Conservation (phyloP, 1,140 invertebrate species). For the Apolygus lucorum region DNA sequence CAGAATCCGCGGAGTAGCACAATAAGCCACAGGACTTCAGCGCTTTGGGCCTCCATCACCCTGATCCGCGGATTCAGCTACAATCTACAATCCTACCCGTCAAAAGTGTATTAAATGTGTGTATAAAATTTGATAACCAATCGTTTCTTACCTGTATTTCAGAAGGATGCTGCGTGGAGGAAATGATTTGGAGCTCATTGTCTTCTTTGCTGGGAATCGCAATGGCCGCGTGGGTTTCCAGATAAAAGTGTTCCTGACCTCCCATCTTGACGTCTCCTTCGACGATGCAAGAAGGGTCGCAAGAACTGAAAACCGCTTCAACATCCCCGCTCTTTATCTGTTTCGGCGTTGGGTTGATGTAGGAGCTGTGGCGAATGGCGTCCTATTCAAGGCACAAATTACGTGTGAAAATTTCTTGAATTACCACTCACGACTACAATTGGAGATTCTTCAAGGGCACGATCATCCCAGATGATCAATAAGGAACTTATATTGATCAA, state of each 20-base stretch:
- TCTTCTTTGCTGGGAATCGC: slow-evolving; percentile 69
- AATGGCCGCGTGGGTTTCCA: slow-evolving; percentile 73
- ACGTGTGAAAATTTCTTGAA: slow-evolving; percentile 20
- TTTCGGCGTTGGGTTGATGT: slow-evolving; percentile 46
- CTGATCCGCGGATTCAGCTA: no score
- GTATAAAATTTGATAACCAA: no score
- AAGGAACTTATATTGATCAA: neutral
- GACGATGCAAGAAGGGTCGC: slow-evolving; percentile 51
- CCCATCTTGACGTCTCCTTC: slow-evolving; percentile 71
- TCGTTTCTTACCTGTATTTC: slow-evolving; percentile 54
- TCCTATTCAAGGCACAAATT: slow-evolving; percentile 42
- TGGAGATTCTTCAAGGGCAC: no score
- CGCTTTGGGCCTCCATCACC: no score
- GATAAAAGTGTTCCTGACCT: slow-evolving; percentile 94
- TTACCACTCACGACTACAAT: no score
- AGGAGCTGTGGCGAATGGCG: slow-evolving; percentile 66
- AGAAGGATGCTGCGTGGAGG: slow-evolving; percentile 72
- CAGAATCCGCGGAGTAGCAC: no score
- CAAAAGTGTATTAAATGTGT: no score
- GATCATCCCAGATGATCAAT: no score
- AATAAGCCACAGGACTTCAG: no score
- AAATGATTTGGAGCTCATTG: slow-evolving; percentile 77
- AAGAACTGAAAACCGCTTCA: slow-evolving; percentile 47
- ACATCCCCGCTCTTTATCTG: slow-evolving; percentile 54
- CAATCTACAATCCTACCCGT: no score